Base-by-base conservation (phyloP, 1,140 invertebrate species). In the Araneus ventricosus region DNA sequence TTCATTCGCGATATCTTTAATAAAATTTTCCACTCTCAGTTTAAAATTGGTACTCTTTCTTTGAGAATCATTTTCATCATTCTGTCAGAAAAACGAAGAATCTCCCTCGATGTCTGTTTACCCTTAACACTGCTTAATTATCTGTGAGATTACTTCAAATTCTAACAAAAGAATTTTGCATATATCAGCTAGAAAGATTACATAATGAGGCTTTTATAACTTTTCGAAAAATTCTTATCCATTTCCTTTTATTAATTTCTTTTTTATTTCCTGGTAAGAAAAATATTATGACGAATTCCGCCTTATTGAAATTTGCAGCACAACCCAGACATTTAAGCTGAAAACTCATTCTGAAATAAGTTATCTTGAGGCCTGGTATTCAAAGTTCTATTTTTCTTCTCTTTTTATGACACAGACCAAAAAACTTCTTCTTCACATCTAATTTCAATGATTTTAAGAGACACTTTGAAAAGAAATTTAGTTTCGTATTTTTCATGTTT, bases 401-500 rank as follows among this genome's bases (percentile, higher is more conserved):
- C 24, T 24, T 59, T 24, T 63, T 24, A n/a, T 24, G 1, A 63
- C 24, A n/a, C 4, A 24, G 6, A 5, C 24, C 0, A 14, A 14
- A 79, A 79, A 37, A 30, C 27, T 20, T 79, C 14, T 27, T 30
- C 34, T 4, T 52, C 22, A 52, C 34, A 84, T 84, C 41, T 84
- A 84, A 84, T 84, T 52, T 84, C 45, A 24, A 2, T n/a, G 27
- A 45, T 45, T 84, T 39, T 45, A 41, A 4, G 22, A 24, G 5
- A 41, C 39, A 84, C 14, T 45, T 1, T 45, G 22, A 27, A 52
- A 52, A 82, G 39, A 39, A n/a, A 84, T 45, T 84, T 84, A 6
- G 24, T 84, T 82, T 84, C 0, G 80, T 30, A 84, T 41, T 84
- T 84, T 84, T 84, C 17, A 22, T 41, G 24, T 45, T 84, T 52